Conservation (phyloP, 2,797 vertebrate genomes). For the Spinibarbus caldwelli region DNA sequence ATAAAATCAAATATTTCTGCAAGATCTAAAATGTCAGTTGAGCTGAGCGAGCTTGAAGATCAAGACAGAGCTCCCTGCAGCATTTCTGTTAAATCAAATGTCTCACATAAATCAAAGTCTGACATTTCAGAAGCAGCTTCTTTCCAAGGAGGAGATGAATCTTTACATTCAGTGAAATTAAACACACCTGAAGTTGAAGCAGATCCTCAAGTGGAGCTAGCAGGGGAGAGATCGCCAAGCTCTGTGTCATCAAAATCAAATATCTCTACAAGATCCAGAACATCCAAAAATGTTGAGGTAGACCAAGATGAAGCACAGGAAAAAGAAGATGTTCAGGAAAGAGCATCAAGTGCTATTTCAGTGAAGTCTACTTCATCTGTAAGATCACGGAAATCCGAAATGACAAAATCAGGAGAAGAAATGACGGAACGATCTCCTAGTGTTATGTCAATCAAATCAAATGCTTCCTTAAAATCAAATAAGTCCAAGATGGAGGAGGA, state of each 20-base stretch:
- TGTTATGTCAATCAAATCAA: slow-evolving; percentile 50
- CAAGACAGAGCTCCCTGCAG: slow-evolving; percentile 3
- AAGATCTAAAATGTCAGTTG: slow-evolving; percentile 34
- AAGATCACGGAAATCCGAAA: slow-evolving; percentile 65
- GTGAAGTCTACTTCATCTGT: slow-evolving; percentile 64
- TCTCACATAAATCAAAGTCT: slow-evolving; percentile 17
- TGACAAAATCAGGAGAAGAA: slow-evolving; percentile 37
- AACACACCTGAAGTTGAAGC: not conserved
- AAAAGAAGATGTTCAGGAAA: slow-evolving; percentile 37
- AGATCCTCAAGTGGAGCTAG: slow-evolving; percentile 41
- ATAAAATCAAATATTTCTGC: slow-evolving; percentile 48
- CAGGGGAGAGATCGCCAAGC: slow-evolving; percentile 57
- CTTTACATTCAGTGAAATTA: slow-evolving; percentile 43
- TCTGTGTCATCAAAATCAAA: slow-evolving; percentile 59
- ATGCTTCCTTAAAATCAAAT: slow-evolving; percentile 57
- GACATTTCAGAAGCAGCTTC: slow-evolving; percentile 30
- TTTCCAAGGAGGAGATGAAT: not conserved
- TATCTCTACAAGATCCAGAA: slow-evolving; percentile 44
- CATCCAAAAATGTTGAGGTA: slow-evolving; percentile 26
- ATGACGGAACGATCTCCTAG: slow-evolving; percentile 10
- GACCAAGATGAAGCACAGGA: slow-evolving; percentile 30
- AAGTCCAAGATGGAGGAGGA: slow-evolving; percentile 53
- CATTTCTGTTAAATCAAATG: slow-evolving; percentile 15
- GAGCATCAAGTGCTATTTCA: slow-evolving; percentile 46
- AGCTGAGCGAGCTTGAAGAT: slow-evolving; percentile 23